These are phyloP conservation scores for Coreius guichenoti DNA, from an alignment of 2,797 vertebrate species.

Conservation along the genomic window DNA sequence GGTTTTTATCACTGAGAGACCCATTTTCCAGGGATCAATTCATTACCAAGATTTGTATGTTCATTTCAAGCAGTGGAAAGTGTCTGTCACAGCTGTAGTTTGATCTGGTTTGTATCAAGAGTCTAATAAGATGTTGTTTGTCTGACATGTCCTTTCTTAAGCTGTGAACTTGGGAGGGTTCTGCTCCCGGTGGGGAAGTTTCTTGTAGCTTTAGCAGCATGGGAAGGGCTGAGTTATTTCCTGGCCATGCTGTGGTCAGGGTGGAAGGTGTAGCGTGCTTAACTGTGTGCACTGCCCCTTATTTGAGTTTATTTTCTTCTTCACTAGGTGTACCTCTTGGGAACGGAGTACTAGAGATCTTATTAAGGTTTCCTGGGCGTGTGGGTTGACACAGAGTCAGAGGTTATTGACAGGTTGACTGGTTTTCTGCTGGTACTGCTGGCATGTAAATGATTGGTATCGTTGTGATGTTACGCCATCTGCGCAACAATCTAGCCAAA, in stretches of 20 bases:
- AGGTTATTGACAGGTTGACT: conserved; percentile 33
- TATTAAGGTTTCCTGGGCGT: conserved; percentile 11
- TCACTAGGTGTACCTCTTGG: conserved; percentile 9
- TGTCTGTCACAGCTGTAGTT: conserved; percentile 30
- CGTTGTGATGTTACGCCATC: conserved; percentile 10
- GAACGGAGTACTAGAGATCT: conserved; percentile 1
- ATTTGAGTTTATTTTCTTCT: conserved; percentile 30
- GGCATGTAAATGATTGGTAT: conserved; percentile 1
- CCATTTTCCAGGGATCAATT: conserved; percentile 37
- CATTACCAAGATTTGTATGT: conserved; percentile 32
- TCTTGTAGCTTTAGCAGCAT: conserved; percentile 77
- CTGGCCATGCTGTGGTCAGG: conserved; percentile 73
- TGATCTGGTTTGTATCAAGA: conserved; percentile 45
- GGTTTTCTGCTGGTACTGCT: neutral
- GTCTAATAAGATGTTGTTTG: conserved; percentile 37
- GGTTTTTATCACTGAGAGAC: conserved; percentile 34
- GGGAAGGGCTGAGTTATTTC: conserved; percentile 76
- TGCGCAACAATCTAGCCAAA: conserved; percentile 13
- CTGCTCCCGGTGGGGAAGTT: conserved; percentile 68
- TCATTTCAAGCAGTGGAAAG: conserved; percentile 42
- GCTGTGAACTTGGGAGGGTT: conserved; percentile 60
- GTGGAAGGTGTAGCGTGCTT: conserved; percentile 58
- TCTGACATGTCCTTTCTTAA: conserved; percentile 31
- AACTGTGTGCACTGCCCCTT: conserved; percentile 2
- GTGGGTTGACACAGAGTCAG: conserved; percentile 6